Conservation (phyloP, 2,888 invertebrate genomes). For the Bombylius discolor region DNA sequence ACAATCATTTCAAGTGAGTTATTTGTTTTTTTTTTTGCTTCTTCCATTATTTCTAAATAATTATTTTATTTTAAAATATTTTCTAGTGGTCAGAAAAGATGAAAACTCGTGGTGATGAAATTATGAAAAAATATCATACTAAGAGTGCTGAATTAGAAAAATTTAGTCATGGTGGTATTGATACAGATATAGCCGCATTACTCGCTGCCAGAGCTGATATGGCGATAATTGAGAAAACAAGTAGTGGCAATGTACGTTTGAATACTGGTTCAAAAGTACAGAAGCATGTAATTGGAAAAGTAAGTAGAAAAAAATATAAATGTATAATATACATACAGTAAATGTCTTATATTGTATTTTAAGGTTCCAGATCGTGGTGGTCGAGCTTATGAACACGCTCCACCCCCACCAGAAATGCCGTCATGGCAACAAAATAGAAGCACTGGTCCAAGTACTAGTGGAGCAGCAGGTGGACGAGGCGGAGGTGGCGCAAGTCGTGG, state of each 20-base stretch:
- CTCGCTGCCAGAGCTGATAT: slow-evolving; percentile 74
- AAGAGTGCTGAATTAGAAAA: slow-evolving; percentile 35
- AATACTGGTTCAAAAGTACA: slow-evolving; percentile 75
- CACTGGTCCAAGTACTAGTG: slow-evolving; percentile 36
- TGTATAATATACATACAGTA: slow-evolving; percentile 7
- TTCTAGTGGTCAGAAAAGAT: slow-evolving; percentile 70
- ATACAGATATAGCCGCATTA: slow-evolving; percentile 59
- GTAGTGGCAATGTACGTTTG: slow-evolving; percentile 70
- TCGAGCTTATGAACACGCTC: slow-evolving; percentile 75
- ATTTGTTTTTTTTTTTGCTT: slow-evolving; percentile 22
- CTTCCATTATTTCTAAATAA: background rate
- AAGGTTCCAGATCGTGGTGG: slow-evolving; percentile 92
- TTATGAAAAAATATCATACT: slow-evolving; percentile 45
- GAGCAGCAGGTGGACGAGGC: slow-evolving; percentile 25
- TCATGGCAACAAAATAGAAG: slow-evolving; percentile 69
- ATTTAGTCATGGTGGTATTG: slow-evolving; percentile 32
- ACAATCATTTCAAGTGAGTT: slow-evolving; percentile 77
- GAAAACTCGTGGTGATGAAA: slow-evolving; percentile 56
- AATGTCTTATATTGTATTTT: slow-evolving; percentile 1
- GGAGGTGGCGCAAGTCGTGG: slow-evolving; percentile 15
- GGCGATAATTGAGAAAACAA: slow-evolving; percentile 83
- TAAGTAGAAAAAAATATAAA: slow-evolving; percentile 26
- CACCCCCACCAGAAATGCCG: slow-evolving; percentile 96
- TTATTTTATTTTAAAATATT: background rate
- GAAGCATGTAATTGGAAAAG: slow-evolving; percentile 76